phyloP scores from a whole-genome alignment of 2,888 invertebrate genomes.

The Rhagonycha fulva region DNA sequence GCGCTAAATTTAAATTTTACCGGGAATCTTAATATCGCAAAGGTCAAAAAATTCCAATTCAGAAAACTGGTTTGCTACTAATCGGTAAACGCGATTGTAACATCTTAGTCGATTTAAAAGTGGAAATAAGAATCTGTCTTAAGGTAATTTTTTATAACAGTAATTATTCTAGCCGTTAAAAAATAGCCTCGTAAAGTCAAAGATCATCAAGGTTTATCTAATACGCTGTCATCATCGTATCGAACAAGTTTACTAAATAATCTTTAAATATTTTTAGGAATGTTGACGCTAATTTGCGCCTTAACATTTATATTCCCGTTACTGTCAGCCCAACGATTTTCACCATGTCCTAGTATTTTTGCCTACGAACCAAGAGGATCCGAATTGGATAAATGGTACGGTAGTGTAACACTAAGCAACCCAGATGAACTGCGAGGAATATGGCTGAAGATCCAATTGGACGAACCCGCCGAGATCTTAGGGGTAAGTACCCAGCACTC shows the following conservation, averaged over 20 bases:
- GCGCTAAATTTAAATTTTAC: not conserved
- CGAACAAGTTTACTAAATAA: not conserved
- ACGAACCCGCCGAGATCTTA: constrained; percentile 63
- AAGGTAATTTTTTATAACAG: too few species aligned
- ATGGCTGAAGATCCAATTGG: constrained; percentile 63
- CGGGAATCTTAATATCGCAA: not conserved
- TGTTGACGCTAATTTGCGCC: not conserved
- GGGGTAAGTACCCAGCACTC: constrained; percentile 57
- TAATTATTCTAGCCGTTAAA: too few species aligned
- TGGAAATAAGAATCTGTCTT: not conserved
- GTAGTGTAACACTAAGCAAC: constrained; percentile 59
- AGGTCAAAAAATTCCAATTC: not conserved
- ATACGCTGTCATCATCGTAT: not conserved
- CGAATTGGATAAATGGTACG: constrained; percentile 62
- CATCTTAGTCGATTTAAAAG: not conserved
- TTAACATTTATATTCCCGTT: not conserved
- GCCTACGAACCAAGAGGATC: constrained; percentile 46
- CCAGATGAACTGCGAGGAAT: constrained; percentile 63
- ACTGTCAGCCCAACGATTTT: constrained; percentile 34
- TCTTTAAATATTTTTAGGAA: not conserved
- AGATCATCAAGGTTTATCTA: not conserved
- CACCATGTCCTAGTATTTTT: constrained; percentile 63
- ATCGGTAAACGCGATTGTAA: too few species aligned
- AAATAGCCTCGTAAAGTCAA: too few species aligned
- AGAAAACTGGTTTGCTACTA: not conserved